These are phyloP conservation scores for Pantherophis alleghaniensis DNA, from an alignment of 2,797 vertebrate species.

Conservation along the genomic window DNA sequence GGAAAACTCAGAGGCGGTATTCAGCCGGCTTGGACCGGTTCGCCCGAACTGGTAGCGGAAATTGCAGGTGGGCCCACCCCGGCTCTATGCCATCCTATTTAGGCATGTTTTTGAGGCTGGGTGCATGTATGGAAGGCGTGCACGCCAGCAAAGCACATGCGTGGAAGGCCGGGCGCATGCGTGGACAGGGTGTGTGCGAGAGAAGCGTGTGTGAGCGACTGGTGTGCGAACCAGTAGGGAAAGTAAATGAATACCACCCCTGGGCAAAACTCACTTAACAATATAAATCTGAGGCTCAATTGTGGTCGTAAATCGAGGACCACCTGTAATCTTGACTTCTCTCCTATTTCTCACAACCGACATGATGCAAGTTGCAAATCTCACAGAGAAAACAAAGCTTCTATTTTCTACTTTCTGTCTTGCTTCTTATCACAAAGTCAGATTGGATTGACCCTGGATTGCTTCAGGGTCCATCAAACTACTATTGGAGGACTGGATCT, in stretches of 20 bases:
- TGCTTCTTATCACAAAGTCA: not conserved
- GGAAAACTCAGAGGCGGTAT: not conserved
- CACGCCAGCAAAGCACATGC: no score
- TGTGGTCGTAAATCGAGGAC: no score
- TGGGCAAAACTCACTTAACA: not conserved
- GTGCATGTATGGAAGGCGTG: no score
- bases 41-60: no score
- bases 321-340: not conserved
- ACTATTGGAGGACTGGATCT: not conserved
- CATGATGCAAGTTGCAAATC: not conserved
- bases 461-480: not conserved
- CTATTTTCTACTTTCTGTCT: not conserved
- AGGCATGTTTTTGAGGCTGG: no score
- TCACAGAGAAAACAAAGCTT: not conserved
- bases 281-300: not conserved
- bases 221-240: no score
- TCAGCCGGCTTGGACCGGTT: no score
- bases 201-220: no score
- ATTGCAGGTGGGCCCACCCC: no score
- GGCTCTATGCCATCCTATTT: no score
- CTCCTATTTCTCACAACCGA: not conserved
- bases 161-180: no score
- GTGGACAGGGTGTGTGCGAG: accelerated
- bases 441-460: not conserved
- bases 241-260: no score